Base-by-base conservation (phyloP, 2,797 vertebrate species). In the Botia almorhae region DNA sequence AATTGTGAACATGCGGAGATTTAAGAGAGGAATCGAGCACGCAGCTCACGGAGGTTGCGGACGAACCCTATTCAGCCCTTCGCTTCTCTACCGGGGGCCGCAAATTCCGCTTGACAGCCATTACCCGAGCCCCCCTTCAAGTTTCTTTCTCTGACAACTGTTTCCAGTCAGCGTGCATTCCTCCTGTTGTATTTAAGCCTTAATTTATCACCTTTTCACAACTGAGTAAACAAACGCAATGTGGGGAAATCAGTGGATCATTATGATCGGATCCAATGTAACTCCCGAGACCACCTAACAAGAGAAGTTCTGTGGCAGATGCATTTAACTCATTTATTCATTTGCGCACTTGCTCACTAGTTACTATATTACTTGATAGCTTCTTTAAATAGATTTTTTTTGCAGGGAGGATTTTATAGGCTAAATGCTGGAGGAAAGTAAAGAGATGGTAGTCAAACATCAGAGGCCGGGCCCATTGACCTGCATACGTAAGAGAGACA, bases 141-240 rank as follows among this genome's bases (percentile, higher is more conserved):
- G 91, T 81, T 84, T 91, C 92, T 93, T 91, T 92, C 91, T 93
- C 85, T 88, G 88, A 93, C 90, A 89, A 76, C 86, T 81, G 78
- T 83, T 80, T 85, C 77, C 83, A 91, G 83, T 81, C 83, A 91
- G 84, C 82, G 78, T 81, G 84, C 91, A 93, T 93, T 92, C 89
- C 88, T 87, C 75, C 73, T 78, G 83, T 85, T 82, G 67, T 69
- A 78, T 64, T 60, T 81, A 55, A 53, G 60, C 78, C 23, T 77
- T 69, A 72, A 60, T 73, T 71, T 61, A 67, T 76, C 76, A 80
- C 74, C 68, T 73, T 60, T 76, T 33, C 23, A 33, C 36, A 69
- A 68, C 74, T 71, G 68, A 58, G 74, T 71, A 77, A 77, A 81
- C 74, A 81, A 81, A 64, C 51, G 51, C 58, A 68, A 68, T 76